These are phyloP conservation scores for Aphelocoma coerulescens DNA, from an alignment of 2,113 vertebrate species.

Conservation along the genomic window DNA sequence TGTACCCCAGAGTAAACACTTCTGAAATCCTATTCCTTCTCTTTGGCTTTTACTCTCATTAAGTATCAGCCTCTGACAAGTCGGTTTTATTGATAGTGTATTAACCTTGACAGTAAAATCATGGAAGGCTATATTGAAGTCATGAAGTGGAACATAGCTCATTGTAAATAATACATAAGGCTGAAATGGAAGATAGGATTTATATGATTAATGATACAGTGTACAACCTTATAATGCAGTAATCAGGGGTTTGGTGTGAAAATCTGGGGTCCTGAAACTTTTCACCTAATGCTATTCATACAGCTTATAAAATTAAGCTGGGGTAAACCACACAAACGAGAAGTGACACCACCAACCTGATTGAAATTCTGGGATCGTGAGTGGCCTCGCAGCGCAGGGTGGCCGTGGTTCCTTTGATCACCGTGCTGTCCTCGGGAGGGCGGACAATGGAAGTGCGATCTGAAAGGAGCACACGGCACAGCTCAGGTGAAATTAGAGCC, in stretches of 20 bases:
- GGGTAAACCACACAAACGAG: neutral
- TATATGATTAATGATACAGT: slow-evolving; percentile 54
- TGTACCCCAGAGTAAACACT: slow-evolving; percentile 28
- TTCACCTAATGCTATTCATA: neutral
- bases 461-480: slow-evolving; percentile 67
- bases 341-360: slow-evolving; percentile 73
- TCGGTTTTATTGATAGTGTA: slow-evolving; percentile 68
- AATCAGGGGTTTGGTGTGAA: slow-evolving; percentile 13
- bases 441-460: slow-evolving; percentile 84
- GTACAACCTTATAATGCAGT: slow-evolving; percentile 1
- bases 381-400: slow-evolving; percentile 81
- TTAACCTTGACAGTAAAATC: slow-evolving; percentile 76
- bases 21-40: slow-evolving; percentile 52
- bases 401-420: slow-evolving; percentile 94
- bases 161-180: slow-evolving; percentile 73
- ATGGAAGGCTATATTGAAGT: slow-evolving; percentile 63
- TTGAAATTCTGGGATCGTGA: slow-evolving; percentile 84
- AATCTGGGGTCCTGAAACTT: slow-evolving; percentile 25
- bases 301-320: neutral
- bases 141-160: slow-evolving; percentile 66
- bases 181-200: slow-evolving; percentile 53
- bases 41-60: slow-evolving; percentile 70
- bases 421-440: slow-evolving; percentile 85
- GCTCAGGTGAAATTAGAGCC: neutral
- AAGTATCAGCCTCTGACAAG: slow-evolving; percentile 71